Evolutionary conservation across 2,888 invertebrate species (phyloP), one percentile per base, ranked within the genome.

Genomic region (Yponomeuta malinellus): DNA sequence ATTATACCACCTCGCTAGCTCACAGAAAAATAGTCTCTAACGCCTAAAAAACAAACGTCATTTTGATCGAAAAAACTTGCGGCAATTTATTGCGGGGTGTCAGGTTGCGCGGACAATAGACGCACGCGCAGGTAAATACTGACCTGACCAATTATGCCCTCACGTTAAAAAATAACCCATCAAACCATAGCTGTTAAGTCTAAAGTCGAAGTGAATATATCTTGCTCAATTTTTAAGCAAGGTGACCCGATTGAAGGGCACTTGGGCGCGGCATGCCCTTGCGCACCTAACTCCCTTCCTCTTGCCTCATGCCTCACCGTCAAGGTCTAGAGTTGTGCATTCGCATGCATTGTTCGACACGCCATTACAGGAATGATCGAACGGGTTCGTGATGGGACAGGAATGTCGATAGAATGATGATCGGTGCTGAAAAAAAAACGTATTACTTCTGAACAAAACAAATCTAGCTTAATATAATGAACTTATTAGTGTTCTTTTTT

Each of bases 231-330:
- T 65, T 65, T 66, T 23, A 10, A 79, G 82, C 87, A 90, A 90
- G 90, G 90, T 90, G 90, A 90, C 90, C 90, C 74, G 77, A 76
- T 78, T 83, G 87, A 91, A 91, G 91, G 91, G 91, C 91, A 90
- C 87, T 83, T 64, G 79, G 81, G 81, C 52, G 52, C 12, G 15
- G 52, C 52, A 82, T 81, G 85, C 84, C 87, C 85, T 86, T 85
- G 85, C 82, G 81, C 85, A 82, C 86, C 83, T 84, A 78, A 73
- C 78, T 76, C 76, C 80, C 79, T 43, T 43, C 43, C 79, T 75
- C 83, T 84, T 78, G 73, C 78, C 76, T 75, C 80, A 78, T 15
- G 52, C 52, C 52, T 59, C 52, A 59, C 52, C 52, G 52, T 12
- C 8, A 15, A 15, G 52, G 52, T 59, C 79, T 75, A 33, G 63